These are phyloP conservation scores for Cinclus cinclus DNA, from an alignment of 2,113 vertebrate species.

Conservation along the genomic window DNA sequence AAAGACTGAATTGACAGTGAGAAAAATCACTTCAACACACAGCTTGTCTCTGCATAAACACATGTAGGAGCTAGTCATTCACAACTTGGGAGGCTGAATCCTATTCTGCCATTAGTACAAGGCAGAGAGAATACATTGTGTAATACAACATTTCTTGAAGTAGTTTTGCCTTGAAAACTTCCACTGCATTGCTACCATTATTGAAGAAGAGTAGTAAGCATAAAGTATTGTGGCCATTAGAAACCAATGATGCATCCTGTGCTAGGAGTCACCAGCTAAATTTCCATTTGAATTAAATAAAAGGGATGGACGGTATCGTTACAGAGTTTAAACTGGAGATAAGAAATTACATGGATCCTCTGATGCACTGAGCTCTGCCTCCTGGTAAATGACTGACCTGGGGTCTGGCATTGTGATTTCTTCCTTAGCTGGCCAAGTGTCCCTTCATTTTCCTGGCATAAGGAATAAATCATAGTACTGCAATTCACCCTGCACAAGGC, in stretches of 20 bases:
- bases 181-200: not conserved
- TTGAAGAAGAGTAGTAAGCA: not conserved
- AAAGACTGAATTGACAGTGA: not conserved
- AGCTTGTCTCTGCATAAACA: not conserved
- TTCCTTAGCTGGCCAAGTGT: not conserved
- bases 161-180: not conserved
- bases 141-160: not conserved
- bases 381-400: not conserved
- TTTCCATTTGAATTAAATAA: not conserved
- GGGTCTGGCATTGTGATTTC: not conserved
- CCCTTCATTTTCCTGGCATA: not conserved
- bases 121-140: not conserved
- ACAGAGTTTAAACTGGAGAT: not conserved
- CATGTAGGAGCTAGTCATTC: not conserved
- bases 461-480: not conserved
- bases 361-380: not conserved
- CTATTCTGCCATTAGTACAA: not conserved
- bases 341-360: not conserved
- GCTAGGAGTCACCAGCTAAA: not conserved
- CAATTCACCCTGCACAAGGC: not conserved
- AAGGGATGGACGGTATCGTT: accelerated
- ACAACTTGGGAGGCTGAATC: not conserved
- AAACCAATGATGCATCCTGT: not conserved
- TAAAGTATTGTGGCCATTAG: not conserved
- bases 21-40: not conserved